Evolutionary conservation across 2,797 vertebrate genomes (phyloP).

Genomic region (Ctenopoma multispine): DNA sequence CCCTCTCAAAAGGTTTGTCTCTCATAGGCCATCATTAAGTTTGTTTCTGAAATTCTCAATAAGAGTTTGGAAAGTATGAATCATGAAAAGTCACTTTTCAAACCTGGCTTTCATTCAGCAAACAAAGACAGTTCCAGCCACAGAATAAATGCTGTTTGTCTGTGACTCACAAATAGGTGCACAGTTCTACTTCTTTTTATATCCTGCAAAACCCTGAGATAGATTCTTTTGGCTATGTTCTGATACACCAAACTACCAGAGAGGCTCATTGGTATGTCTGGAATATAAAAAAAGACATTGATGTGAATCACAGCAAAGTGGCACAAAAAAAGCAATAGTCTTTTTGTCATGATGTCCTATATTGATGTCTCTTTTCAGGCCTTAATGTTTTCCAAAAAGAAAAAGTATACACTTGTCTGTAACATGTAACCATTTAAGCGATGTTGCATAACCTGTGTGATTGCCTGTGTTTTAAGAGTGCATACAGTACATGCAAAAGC

Average conservation of each 20-base stretch:
- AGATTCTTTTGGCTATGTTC: constrained; percentile 34
- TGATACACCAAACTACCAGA: constrained; percentile 20
- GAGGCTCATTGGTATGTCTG: constrained; percentile 25
- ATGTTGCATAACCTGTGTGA: constrained; percentile 13
- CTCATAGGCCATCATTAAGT: constrained; percentile 2
- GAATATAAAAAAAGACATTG: constrained; percentile 46
- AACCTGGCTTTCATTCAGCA: constrained; percentile 40
- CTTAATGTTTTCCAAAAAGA: constrained; percentile 43
- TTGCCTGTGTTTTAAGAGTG: constrained; percentile 3
- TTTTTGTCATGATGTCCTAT: constrained; percentile 25
- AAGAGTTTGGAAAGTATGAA: constrained; percentile 42
- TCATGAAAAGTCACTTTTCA: constrained; percentile 41
- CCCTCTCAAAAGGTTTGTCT: not conserved
- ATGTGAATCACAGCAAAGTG: constrained; percentile 32
- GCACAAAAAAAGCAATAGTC: constrained; percentile 21
- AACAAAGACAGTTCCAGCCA: constrained; percentile 41
- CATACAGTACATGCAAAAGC: no score
- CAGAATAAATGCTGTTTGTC: constrained; percentile 41
- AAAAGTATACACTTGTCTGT: constrained; percentile 18
- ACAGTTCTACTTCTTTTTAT: constrained; percentile 29
- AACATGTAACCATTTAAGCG: constrained; percentile 5
- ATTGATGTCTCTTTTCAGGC: constrained; percentile 28
- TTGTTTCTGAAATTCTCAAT: constrained; percentile 14
- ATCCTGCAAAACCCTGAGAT: constrained; percentile 28
- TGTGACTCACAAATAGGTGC: constrained; percentile 37